A percentile compares a stretch with the other conserved stretches of the same genome.
These are phyloP conservation scores for Chydorus sphaericus DNA, from an alignment of 2,888 invertebrate genomes.

Conservation along the genomic window DNA sequence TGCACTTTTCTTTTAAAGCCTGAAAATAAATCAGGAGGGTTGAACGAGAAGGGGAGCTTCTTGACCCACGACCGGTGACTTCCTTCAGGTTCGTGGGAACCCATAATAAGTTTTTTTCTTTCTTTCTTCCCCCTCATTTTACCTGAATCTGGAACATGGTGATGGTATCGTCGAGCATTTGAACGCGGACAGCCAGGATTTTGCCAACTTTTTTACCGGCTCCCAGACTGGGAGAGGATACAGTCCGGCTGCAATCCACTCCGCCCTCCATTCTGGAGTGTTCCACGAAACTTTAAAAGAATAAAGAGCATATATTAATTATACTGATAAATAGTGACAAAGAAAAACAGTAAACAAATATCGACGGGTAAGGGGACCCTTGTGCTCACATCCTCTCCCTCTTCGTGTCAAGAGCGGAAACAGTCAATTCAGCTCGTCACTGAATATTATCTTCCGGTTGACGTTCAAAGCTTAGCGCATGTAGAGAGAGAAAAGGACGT, in stretches of 20 bases:
- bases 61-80: too few species aligned
- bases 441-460: too few species aligned
- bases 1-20: too few species aligned
- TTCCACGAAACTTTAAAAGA: background rate
- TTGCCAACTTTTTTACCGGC: constrained; percentile 48
- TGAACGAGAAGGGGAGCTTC: background rate
- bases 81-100: too few species aligned
- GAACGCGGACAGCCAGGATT: constrained; percentile 72
- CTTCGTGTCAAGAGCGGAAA: constrained; percentile 1
- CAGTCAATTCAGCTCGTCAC: background rate
- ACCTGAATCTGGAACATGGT: constrained; percentile 90
- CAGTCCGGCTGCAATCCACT: background rate
- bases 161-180: constrained; percentile 76
- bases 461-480: too few species aligned
- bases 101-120: background rate
- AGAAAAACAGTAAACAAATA: too few species aligned
- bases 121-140: constrained; percentile 19
- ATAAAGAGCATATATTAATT: background rate
- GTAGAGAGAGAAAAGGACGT: too few species aligned
- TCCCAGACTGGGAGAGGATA: background rate
- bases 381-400: too few species aligned
- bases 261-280: background rate
- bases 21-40: too few species aligned
- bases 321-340: too few species aligned
- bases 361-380: too few species aligned